Base-by-base conservation (phyloP, 2,113 vertebrate genomes). In the Hystrix brachyura region DNA sequence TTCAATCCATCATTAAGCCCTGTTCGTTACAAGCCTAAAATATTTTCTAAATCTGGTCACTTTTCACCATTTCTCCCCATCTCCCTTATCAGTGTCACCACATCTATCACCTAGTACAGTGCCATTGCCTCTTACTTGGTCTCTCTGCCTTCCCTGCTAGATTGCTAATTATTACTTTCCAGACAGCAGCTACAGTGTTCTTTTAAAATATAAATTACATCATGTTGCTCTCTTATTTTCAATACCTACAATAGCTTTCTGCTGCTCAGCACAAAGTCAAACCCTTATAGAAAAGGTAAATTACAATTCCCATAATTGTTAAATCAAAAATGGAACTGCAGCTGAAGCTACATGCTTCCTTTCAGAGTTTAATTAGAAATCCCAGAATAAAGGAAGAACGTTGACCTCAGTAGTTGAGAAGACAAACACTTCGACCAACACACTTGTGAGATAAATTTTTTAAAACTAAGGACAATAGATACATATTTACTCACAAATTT, bases 331-430 rank as follows among this genome's bases (percentile, higher is more conserved):
- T 23, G 14, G 46, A 85, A 34, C 11, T 34, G 14, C 84, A 15
- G 0, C 32, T 32, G n/a, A 72, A 96, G 14, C 29, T 7, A 1
- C 5, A 27, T 27, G 12, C 2, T 21, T 87, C 11, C 43, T 51
- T 60, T 93, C 76, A 38, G 74, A 67, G 38, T 91, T 82, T 85
- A 62, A n/a, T 29, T 48, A 83, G 51, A 93, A 86, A 60, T 29
- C 55, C 15, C 18, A 3, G n/a, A 53, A n/a, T 29, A 38, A 84
- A 29, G n/a, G 19, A 67, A 79, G 32, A 38, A 9, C 1, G 0
- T 48, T n/a, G 32, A 27, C n/a, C 2, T 64, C 32, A 14, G 46
- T 0, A 0, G n/a, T 83, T 74, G 14, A 83, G 67, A 82, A 82
- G 43, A 46, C 11, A 38, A 67, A 65, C 3, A 59, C 4, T 6